These are phyloP conservation scores for Gibbula magus DNA, from an alignment of 2,888 invertebrate species.

Conservation along the genomic window DNA sequence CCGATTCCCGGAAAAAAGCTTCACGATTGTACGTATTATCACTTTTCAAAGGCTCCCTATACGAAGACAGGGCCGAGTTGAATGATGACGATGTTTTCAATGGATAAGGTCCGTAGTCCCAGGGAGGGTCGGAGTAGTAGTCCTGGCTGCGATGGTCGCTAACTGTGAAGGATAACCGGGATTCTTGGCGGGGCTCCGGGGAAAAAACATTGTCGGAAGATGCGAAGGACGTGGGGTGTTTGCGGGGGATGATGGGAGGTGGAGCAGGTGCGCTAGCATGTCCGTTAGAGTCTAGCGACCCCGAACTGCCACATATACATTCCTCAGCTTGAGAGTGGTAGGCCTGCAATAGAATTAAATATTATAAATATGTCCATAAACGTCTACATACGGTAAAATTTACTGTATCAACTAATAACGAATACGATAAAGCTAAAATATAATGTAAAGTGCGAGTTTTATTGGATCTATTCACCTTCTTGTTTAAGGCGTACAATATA, in stretches of 20 bases:
- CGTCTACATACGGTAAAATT: too few species aligned
- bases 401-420: too few species aligned
- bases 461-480: too few species aligned
- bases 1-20: conserved; percentile 16
- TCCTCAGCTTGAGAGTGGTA: conserved; percentile 52
- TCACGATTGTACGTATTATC: conserved; percentile 22
- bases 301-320: conserved; percentile 30
- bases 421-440: too few species aligned
- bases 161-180: conserved; percentile 1
- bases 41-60: conserved; percentile 8
- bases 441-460: too few species aligned
- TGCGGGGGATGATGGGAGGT: neutral
- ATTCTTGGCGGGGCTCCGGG: neutral
- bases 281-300: conserved; percentile 30
- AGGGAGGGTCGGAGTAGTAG: neutral
- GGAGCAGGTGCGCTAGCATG: neutral
- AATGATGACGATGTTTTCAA: conserved; percentile 5
- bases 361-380: neutral
- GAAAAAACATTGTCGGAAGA: neutral
- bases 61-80: neutral
- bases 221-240: neutral
- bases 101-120: neutral
- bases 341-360: conserved; percentile 57
- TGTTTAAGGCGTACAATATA: too few species aligned
- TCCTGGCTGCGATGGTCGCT: neutral